Base-by-base conservation (phyloP, 2,888 invertebrate genomes). In the Cetonia aurata region DNA sequence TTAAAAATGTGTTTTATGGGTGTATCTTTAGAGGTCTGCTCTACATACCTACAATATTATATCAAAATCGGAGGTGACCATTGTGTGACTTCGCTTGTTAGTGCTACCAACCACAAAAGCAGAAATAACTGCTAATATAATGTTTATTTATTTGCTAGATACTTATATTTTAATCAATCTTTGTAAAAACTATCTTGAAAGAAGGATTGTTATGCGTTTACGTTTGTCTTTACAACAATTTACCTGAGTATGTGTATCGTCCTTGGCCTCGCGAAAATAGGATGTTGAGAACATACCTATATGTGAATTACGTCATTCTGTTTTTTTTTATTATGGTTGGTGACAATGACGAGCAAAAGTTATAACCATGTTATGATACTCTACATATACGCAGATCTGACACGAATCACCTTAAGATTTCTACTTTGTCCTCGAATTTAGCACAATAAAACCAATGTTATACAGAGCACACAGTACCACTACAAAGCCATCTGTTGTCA, bases 201-300 rank as follows among this genome's bases (percentile, higher is more conserved):
- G 52, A 25, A 19, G 3, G 12, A 52, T 19, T 19, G 9, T 12
- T n/a, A 52, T 25, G 25, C 12, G 19, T n/a, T 52, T 52, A 9
- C 19, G 12, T 52, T 9, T 52, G 10, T 6, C 6, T 52, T n/a
- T n/a, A n/a, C n/a, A 52, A 60, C 31, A 25, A n/a, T n/a, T 31
- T 31, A 31, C 33, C 48, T 31, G 48, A 33, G 15, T 41, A 19
- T 37, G 13, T 41, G 4, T 37, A 48, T 48, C 33, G 60, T 46
- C 60, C 60, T 60, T 60, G 60, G 48, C 48, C 48, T 46, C 46
- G 1, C 46, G 33, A 48, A 48, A 46, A 33, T 60, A 48, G 60
- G 60, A 60, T 60, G 25, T 31, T 13, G 60, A 60, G 13, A 60
- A 31, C 31, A 60, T 15, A 25, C 8, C 2, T 37, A 37, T 10